These are phyloP conservation scores for Eupithecia subfuscata DNA, from an alignment of 2,888 invertebrate species.

Conservation along the genomic window DNA sequence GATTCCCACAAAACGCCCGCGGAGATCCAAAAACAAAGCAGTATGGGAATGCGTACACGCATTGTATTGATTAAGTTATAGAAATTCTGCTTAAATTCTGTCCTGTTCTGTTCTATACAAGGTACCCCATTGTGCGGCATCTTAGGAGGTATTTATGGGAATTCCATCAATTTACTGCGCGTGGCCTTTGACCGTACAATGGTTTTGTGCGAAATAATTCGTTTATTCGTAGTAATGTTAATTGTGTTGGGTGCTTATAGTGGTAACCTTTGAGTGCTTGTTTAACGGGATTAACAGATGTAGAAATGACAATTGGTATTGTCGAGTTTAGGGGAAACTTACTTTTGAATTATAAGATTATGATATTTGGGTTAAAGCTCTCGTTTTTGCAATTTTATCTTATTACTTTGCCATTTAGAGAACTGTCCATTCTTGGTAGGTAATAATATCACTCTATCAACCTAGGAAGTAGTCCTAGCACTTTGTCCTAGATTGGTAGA, in stretches of 20 bases:
- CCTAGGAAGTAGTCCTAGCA: too few relatives aligned
- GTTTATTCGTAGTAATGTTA: constrained; percentile 67
- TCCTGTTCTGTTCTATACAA: constrained; percentile 45
- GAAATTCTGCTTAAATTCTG: constrained; percentile 73
- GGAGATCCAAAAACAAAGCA: constrained; percentile 73
- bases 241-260: constrained; percentile 67
- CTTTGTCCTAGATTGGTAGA: too few relatives aligned
- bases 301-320: constrained; percentile 24
- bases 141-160: constrained; percentile 79
- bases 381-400: neutral
- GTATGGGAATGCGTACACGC: constrained; percentile 72
- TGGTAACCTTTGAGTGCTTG: constrained; percentile 13
- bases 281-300: constrained; percentile 31
- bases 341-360: neutral
- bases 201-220: constrained; percentile 75
- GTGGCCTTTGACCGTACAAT: constrained; percentile 67
- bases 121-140: constrained; percentile 59
- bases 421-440: neutral
- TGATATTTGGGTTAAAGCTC: neutral
- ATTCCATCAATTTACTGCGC: constrained; percentile 79
- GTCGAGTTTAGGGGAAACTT: constrained; percentile 10
- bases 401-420: neutral
- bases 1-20: constrained; percentile 73
- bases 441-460: too few relatives aligned
- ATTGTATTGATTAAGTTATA: constrained; percentile 83